A percentile compares a stretch with the other conserved stretches of the same genome.
Evolutionary conservation across 2,113 vertebrate species (phyloP).

Genomic region (Charadrius vociferus): DNA sequence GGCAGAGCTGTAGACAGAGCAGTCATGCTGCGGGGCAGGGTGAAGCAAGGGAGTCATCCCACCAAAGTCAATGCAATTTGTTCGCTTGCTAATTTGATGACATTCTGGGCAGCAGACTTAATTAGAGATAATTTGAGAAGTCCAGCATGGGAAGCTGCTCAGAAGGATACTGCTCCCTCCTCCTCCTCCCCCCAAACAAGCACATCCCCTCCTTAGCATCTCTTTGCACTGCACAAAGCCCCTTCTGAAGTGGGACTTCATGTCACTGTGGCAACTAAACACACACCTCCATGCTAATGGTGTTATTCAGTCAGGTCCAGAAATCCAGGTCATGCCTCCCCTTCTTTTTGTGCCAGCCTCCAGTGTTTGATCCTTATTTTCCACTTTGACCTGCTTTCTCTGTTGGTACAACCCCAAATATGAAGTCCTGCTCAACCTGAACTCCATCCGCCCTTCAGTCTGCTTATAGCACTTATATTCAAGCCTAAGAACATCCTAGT

Average conservation of each 20-base stretch:
- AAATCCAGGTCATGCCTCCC: accelerated
- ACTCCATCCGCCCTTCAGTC: not conserved
- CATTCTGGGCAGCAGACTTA: conserved; percentile 1
- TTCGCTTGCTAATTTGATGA: conserved; percentile 10
- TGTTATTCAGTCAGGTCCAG: not conserved
- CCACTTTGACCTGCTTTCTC: not conserved
- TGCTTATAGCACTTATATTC: too few relatives aligned
- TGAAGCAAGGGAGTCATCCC: accelerated
- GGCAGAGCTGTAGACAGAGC: not conserved
- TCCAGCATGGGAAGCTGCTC: not conserved
- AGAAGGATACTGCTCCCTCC: not conserved
- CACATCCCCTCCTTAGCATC: accelerated
- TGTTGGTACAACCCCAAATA: not conserved
- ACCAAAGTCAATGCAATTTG: not conserved
- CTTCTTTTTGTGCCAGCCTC: not conserved
- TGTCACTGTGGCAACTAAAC: not conserved
- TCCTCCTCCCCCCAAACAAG: not conserved
- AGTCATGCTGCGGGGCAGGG: accelerated
- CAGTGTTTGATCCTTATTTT: not conserved
- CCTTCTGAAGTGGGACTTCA: not conserved
- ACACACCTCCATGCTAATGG: accelerated
- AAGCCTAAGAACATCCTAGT: accelerated
- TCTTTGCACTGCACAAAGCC: not conserved
- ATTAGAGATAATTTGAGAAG: not conserved
- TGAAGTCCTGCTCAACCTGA: not conserved